A percentile compares a stretch with the other conserved stretches of the same genome.
Conservation (phyloP, 1,140 invertebrate genomes). For the Antheraea pernyi region DNA sequence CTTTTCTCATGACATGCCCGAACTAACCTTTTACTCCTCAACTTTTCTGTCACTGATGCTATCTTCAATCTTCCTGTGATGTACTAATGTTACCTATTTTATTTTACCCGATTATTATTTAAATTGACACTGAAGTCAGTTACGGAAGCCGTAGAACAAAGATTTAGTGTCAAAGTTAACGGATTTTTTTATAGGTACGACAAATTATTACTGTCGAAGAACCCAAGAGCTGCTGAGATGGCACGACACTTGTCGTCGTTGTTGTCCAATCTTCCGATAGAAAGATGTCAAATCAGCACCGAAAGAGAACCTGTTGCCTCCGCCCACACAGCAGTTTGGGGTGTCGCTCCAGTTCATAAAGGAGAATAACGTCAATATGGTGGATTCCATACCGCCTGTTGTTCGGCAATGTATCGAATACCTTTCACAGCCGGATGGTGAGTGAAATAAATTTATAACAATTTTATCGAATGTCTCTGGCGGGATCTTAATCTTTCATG, state of each 20-base stretch:
- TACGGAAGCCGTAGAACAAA: too few species aligned
- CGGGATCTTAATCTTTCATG: too few species aligned
- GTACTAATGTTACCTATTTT: too few species aligned
- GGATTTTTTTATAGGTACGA: conserved; percentile 82
- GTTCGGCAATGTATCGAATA: conserved; percentile 94
- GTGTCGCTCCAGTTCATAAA: conserved; percentile 95
- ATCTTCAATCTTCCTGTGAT: too few species aligned
- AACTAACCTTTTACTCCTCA: too few species aligned
- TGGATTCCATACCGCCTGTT: conserved; percentile 90
- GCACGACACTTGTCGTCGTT: conserved; percentile 28
- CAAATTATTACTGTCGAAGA: conserved; percentile 83
- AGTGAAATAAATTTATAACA: conserved; percentile 29
- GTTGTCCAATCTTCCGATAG: conserved; percentile 9
- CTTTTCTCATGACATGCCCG: too few species aligned
- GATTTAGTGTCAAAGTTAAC: not conserved
- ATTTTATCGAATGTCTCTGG: too few species aligned
- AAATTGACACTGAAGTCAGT: too few species aligned
- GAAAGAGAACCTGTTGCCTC: conserved; percentile 61
- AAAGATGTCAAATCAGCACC: conserved; percentile 20
- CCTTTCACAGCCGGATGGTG: conserved; percentile 92
- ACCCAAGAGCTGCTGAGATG: conserved; percentile 70
- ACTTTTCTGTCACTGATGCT: too few species aligned
- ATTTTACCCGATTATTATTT: too few species aligned
- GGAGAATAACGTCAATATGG: conserved; percentile 87
- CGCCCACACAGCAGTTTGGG: conserved; percentile 94